Evolutionary conservation across 2,797 vertebrate species (phyloP).

Genomic region (Meriones psammophilus): DNA sequence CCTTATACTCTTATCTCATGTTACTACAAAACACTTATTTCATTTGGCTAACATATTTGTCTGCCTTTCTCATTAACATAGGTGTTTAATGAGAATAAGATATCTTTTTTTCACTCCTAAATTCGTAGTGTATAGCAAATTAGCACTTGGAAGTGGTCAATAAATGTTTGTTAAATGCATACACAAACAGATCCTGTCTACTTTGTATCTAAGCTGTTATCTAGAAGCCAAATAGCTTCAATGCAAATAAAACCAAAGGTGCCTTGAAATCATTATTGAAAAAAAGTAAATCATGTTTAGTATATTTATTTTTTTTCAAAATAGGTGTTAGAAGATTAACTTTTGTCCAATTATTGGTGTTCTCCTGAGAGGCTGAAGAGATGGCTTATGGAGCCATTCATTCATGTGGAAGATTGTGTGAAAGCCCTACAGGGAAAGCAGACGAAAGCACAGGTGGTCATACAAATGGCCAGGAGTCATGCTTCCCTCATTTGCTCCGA

Average conservation of each 20-base stretch:
- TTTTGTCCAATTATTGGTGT: not conserved
- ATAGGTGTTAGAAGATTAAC: conserved; percentile 2
- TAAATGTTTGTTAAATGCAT: conserved; percentile 7
- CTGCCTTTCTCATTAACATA: not conserved
- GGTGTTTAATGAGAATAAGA: not conserved
- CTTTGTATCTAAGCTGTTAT: not conserved
- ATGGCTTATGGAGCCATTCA: not conserved
- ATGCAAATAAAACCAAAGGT: not conserved
- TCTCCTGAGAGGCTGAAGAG: conserved; percentile 25
- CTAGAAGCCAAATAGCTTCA: not conserved
- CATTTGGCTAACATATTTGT: not conserved
- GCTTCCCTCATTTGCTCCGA: not conserved
- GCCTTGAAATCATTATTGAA: conserved; percentile 28
- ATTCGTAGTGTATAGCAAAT: not conserved
- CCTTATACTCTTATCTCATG: not conserved
- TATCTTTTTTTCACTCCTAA: not conserved
- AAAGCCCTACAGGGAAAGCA: not conserved
- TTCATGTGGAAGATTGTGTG: not conserved
- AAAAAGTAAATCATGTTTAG: conserved; percentile 39
- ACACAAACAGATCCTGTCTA: not conserved
- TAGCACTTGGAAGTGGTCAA: not conserved
- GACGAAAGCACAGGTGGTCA: not conserved
- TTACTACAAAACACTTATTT: conserved; percentile 4
- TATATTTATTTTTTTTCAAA: not conserved
- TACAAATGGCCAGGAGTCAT: not conserved